phyloP scores from a whole-genome alignment of 2,797 vertebrate genomes.

The Zalophus californianus region DNA sequence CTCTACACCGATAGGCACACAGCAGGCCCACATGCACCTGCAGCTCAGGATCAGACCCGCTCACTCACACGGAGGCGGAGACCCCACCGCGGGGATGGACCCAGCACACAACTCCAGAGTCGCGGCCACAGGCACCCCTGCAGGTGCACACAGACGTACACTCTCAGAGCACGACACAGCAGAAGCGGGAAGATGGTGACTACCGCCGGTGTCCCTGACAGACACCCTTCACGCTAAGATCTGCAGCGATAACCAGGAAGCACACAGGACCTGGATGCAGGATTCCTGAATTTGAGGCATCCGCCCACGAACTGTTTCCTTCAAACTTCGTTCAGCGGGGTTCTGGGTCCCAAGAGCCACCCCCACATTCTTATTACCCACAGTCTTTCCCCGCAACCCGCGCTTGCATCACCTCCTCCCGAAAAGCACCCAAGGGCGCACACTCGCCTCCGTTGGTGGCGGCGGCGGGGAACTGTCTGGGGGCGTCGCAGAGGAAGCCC shows the following conservation, averaged over 20 bases:
- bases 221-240: neutral
- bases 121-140: fast-evolving
- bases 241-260: fast-evolving
- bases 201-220: fast-evolving
- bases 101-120: no score
- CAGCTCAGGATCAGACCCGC: fast-evolving
- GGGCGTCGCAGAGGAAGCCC: no score
- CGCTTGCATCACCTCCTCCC: neutral
- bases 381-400: neutral
- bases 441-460: neutral
- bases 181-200: fast-evolving
- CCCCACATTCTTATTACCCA: neutral
- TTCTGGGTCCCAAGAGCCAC: neutral
- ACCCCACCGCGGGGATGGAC: neutral
- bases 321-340: fast-evolving
- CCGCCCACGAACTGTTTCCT: no score
- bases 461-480: fast-evolving
- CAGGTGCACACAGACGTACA: neutral
- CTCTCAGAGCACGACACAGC: no score
- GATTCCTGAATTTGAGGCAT: neutral
- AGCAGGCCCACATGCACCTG: fast-evolving
- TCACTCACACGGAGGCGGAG: neutral
- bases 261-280: neutral
- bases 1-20: neutral
- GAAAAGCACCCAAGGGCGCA: neutral